Evolutionary conservation across 2,113 vertebrate species (phyloP).

Genomic region (Eretmochelys imbricata): DNA sequence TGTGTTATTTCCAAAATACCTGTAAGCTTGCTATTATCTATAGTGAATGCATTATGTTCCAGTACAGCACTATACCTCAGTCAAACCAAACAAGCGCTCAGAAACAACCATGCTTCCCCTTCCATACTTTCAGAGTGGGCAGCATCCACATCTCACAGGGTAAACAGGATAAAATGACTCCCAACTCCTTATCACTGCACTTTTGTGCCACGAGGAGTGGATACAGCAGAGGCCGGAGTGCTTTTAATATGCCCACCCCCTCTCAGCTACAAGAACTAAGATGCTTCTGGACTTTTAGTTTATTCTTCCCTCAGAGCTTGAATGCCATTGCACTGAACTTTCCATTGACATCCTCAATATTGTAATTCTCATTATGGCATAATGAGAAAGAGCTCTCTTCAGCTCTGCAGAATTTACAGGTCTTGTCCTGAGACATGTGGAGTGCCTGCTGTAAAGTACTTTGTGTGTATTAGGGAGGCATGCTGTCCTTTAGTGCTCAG

Average conservation of each 20-base stretch:
- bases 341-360: fast-evolving
- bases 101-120: background rate
- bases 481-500: fast-evolving
- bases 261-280: background rate
- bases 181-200: fast-evolving
- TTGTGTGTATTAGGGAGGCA: background rate
- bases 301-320: background rate
- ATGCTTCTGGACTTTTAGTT: background rate
- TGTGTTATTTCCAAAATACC: background rate
- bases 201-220: background rate
- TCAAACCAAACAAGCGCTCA: slow-evolving; percentile 30
- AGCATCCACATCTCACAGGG: fast-evolving
- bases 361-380: background rate
- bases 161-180: background rate
- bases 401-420: background rate
- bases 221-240: background rate
- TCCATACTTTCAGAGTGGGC: background rate
- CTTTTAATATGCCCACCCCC: background rate
- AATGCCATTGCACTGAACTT: background rate
- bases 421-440: background rate
- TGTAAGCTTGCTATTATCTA: slow-evolving; percentile 19
- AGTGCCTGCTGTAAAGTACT: background rate
- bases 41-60: slow-evolving; percentile 3
- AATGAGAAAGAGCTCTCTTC: background rate
- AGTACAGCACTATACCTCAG: background rate